phyloP scores from a whole-genome alignment of 1,140 invertebrate species.

The Trachymyrmex septentrionalis region DNA sequence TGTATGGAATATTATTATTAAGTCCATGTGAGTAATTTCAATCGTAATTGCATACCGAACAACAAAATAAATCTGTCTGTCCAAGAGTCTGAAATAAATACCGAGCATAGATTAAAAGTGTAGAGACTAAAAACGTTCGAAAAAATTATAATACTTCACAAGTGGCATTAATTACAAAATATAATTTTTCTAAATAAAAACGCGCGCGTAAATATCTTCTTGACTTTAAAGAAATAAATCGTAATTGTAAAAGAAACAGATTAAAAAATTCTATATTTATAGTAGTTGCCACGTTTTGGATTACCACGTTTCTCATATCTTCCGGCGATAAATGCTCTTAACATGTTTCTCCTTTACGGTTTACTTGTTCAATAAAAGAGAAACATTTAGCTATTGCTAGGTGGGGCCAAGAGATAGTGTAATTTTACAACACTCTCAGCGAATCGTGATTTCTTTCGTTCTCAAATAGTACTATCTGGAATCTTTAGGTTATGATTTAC shows the following conservation, averaged over 20 bases:
- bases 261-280: constrained; percentile 1
- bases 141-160: neutral
- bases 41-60: neutral
- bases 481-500: neutral
- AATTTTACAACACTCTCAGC: constrained; percentile 19
- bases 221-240: neutral
- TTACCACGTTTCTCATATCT: neutral
- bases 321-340: constrained; percentile 22
- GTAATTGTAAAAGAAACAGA: neutral
- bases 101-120: neutral
- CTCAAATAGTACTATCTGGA: neutral
- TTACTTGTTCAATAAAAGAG: constrained; percentile 13
- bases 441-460: constrained; percentile 6
- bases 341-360: constrained; percentile 10
- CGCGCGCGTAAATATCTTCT: neutral
- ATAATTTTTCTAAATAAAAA: neutral
- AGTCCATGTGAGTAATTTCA: neutral
- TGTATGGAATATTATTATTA: constrained; percentile 1
- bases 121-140: neutral
- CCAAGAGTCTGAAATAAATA: neutral
- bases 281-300: neutral
- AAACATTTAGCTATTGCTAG: constrained; percentile 25
- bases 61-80: constrained; percentile 6
- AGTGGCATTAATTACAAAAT: neutral
- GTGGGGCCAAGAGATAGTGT: neutral